A percentile compares a stretch with the other conserved stretches of the same genome.
These are phyloP conservation scores for Creontiades dilutus DNA, from an alignment of 2,888 invertebrate species.

Conservation along the genomic window DNA sequence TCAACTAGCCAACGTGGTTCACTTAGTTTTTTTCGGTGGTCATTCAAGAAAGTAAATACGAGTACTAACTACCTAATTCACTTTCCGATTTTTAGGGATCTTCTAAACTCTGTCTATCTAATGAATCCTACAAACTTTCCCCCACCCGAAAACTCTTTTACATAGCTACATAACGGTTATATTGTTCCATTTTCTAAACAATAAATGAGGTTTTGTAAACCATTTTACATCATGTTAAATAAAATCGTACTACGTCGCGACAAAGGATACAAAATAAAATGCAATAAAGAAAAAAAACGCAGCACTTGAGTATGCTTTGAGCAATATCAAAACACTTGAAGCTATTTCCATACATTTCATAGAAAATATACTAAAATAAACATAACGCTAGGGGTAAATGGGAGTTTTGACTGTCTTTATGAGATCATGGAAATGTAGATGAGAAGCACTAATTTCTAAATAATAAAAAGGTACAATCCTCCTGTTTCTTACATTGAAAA, in stretches of 20 bases:
- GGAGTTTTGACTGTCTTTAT: slow-evolving; percentile 59
- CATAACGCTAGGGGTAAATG: slow-evolving; percentile 53
- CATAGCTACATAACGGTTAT: slow-evolving; percentile 23
- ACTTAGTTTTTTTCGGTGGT: slow-evolving; percentile 20
- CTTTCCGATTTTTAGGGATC: background rate
- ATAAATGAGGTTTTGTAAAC: slow-evolving; percentile 25
- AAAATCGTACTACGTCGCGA: slow-evolving; percentile 13
- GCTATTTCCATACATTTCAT: slow-evolving; percentile 34
- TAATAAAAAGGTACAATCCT: slow-evolving; percentile 2
- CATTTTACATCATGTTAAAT: background rate
- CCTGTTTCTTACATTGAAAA: background rate
- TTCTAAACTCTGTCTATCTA: slow-evolving; percentile 26
- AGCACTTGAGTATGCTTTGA: slow-evolving; percentile 55
- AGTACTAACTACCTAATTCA: background rate
- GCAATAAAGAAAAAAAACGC: background rate
- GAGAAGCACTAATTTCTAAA: slow-evolving; percentile 49
- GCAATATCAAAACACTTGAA: slow-evolving; percentile 56
- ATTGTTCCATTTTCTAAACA: background rate
- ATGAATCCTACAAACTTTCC: background rate
- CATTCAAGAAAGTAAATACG: background rate
- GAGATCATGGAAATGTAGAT: slow-evolving; percentile 63
- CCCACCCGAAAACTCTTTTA: background rate
- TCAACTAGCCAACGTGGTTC: slow-evolving; percentile 44
- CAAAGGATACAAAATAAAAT: background rate
- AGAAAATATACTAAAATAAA: slow-evolving; percentile 23